Conservation (phyloP, 2,113 vertebrate genomes). For the Micronycteris hirsuta region DNA sequence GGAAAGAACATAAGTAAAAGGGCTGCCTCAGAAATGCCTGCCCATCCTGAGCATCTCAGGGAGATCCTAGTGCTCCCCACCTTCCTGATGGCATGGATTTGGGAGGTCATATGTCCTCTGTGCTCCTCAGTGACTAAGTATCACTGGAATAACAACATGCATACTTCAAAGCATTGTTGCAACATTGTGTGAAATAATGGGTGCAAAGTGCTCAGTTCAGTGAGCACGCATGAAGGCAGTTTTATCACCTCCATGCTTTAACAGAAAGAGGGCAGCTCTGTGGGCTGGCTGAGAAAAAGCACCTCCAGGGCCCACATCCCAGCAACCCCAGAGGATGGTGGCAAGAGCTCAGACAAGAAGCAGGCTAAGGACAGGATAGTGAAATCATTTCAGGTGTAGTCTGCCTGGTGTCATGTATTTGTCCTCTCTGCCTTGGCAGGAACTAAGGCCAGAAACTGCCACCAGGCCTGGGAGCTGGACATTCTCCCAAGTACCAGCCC, state of each 20-base stretch:
- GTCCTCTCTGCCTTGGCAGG: constrained; percentile 76
- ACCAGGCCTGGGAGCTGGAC: constrained; percentile 82
- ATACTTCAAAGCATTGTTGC: background rate
- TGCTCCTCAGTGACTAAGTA: background rate
- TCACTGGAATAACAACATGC: background rate
- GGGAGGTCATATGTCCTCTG: background rate
- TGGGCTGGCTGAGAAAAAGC: background rate
- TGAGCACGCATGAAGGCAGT: background rate
- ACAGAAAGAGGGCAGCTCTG: background rate
- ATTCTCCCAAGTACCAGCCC: constrained; percentile 68
- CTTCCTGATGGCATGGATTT: background rate
- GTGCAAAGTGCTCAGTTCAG: background rate
- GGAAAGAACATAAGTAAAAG: background rate
- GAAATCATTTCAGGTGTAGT: constrained; percentile 44
- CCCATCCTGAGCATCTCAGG: background rate
- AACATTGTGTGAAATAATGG: background rate
- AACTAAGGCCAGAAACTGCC: constrained; percentile 79
- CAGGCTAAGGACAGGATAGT: background rate
- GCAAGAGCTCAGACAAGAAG: constrained; percentile 29
- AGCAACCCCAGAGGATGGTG: background rate
- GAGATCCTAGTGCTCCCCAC: background rate
- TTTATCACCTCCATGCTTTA: background rate
- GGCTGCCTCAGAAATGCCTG: background rate
- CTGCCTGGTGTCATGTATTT: constrained; percentile 63
- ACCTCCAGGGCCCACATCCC: background rate